Percentiles rank a stretch among this genome's conserved stretches.
phyloP scores from a whole-genome alignment of 1,140 invertebrate genomes.

The Drepana arcuata region DNA sequence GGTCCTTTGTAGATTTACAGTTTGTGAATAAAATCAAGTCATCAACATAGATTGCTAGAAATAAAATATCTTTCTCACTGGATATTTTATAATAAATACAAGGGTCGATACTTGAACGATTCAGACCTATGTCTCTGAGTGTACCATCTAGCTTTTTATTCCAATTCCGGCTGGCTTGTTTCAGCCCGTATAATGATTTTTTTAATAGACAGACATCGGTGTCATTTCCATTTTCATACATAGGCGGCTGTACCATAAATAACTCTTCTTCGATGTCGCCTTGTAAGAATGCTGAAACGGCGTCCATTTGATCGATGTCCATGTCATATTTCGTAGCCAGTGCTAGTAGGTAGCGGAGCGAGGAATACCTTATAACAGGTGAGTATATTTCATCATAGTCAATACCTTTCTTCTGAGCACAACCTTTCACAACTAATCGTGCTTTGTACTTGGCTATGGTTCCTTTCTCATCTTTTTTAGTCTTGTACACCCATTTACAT shows the following conservation, averaged over 20 bases:
- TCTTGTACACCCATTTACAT: slow-evolving; percentile 15
- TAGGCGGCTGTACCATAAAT: not conserved
- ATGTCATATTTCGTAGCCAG: not conserved
- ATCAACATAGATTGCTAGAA: slow-evolving; percentile 7
- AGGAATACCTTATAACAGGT: slow-evolving; percentile 6
- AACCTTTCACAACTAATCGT: slow-evolving; percentile 13
- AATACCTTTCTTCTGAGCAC: slow-evolving; percentile 8
- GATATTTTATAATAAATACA: slow-evolving; percentile 20
- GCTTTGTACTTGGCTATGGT: slow-evolving; percentile 8
- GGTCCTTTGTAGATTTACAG: not conserved
- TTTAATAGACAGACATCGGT: not conserved
- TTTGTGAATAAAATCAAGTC: slow-evolving; percentile 3
- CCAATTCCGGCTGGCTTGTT: not conserved
- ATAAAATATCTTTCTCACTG: slow-evolving; percentile 2
- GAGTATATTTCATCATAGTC: slow-evolving; percentile 13
- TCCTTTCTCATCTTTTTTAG: slow-evolving; percentile 9
- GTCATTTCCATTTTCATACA: not conserved
- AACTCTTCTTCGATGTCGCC: not conserved
- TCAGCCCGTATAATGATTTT: not conserved
- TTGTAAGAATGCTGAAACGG: not conserved
- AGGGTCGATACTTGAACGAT: slow-evolving; percentile 10
- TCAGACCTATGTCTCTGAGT: not conserved
- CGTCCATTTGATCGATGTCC: slow-evolving; percentile 1
- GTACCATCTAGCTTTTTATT: not conserved
- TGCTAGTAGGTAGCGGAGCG: slow-evolving; percentile 8